phyloP scores from a whole-genome alignment of 2,888 invertebrate species.

The Scelioninae gen. 1 region DNA sequence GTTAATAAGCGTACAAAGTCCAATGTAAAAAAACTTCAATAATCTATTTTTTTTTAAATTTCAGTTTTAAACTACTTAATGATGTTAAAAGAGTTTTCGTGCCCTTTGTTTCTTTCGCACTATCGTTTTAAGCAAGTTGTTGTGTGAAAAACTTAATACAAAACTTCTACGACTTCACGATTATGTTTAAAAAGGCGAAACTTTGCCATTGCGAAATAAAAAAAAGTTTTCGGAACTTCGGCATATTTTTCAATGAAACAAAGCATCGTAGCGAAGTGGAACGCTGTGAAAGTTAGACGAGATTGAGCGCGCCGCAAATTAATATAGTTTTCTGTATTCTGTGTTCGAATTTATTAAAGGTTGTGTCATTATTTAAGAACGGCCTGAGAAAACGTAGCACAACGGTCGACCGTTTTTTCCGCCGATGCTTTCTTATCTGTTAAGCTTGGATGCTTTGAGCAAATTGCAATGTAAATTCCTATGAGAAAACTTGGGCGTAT shows the following conservation, averaged over 20 bases:
- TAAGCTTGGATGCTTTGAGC: conserved; percentile 13
- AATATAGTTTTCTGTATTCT: conserved; percentile 9
- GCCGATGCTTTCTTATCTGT: conserved; percentile 15
- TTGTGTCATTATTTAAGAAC: conserved; percentile 17
- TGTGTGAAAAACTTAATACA: not conserved
- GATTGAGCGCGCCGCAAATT: conserved; percentile 1
- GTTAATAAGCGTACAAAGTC: not conserved
- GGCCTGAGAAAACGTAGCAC: not conserved
- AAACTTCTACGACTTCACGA: conserved; percentile 6
- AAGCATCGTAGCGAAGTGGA: not conserved
- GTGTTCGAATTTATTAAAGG: conserved; percentile 21
- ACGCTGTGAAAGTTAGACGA: not conserved
- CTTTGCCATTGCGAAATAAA: not conserved
- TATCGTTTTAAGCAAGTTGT: not conserved
- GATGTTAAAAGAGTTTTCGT: not conserved
- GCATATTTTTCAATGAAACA: conserved; percentile 12
- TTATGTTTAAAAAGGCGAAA: conserved; percentile 9
- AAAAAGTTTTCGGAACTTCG: conserved; percentile 15
- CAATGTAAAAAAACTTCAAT: not conserved
- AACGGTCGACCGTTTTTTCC: conserved; percentile 7
- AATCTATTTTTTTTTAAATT: not conserved
- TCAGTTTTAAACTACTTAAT: not conserved
- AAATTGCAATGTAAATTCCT: conserved; percentile 39
- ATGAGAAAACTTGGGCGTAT: conserved; percentile 5
- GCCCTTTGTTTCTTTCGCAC: not conserved